These are phyloP conservation scores for Diorhabda sublineata DNA, from an alignment of 1,140 invertebrate species.

Conservation along the genomic window DNA sequence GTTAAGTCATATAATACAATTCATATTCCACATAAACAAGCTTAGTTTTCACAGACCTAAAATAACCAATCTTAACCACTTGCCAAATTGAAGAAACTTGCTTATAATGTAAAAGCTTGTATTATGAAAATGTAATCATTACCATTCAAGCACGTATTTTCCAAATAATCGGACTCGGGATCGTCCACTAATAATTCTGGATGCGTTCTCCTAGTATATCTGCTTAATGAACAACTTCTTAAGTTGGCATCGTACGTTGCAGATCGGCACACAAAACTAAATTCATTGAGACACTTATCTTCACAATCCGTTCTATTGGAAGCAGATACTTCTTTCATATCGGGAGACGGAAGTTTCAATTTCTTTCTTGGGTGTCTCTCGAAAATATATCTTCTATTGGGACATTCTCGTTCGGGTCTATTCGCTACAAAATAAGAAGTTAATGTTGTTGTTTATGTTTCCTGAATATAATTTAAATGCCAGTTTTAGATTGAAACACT, in stretches of 20 bases:
- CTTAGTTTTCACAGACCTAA: too few species aligned
- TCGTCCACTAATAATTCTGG: slow-evolving; percentile 78
- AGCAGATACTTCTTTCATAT: slow-evolving; percentile 75
- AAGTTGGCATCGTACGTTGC: slow-evolving; percentile 74
- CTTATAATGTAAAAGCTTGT: too few species aligned
- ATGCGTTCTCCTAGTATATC: slow-evolving; percentile 78
- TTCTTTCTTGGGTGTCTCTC: slow-evolving; percentile 81
- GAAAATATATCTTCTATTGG: slow-evolving; percentile 80
- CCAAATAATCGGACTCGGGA: slow-evolving; percentile 82
- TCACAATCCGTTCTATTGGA: slow-evolving; percentile 84
- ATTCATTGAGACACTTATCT: slow-evolving; percentile 85
- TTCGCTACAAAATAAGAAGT: slow-evolving; percentile 57
- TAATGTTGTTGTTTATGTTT: too few species aligned
- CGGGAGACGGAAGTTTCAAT: slow-evolving; percentile 68
- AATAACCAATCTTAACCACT: too few species aligned
- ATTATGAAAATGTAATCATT: slow-evolving; percentile 30
- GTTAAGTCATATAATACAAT: too few species aligned
- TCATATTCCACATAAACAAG: too few species aligned
- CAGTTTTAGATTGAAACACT: too few species aligned
- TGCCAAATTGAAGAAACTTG: too few species aligned
- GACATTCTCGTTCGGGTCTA: slow-evolving; percentile 79
- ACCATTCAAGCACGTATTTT: slow-evolving; percentile 88
- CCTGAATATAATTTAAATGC: too few species aligned
- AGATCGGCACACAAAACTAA: slow-evolving; percentile 81
- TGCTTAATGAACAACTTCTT: slow-evolving; percentile 72